Base-by-base conservation (phyloP, 2,888 invertebrate genomes). In the Idaea straminata region DNA sequence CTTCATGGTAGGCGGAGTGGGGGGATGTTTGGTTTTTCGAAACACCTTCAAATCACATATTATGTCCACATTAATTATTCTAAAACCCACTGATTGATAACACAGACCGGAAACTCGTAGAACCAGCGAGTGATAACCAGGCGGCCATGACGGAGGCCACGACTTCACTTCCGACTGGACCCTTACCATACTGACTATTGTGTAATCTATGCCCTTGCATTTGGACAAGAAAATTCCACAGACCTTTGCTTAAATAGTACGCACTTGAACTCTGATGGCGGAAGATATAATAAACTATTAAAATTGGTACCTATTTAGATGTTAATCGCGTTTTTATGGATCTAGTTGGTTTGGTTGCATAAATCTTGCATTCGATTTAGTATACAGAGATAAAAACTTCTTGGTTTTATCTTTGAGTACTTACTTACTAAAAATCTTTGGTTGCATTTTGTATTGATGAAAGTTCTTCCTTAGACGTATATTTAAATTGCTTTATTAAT, bases 141-240 rank as follows among this genome's bases (percentile, higher is more conserved):
- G 69, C 71, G 84, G 73, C 83, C 85, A 72, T 78, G 78, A 68
- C 61, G 66, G 74, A 84, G 84, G 83, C 77, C 47, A 47, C 78
- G 70, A 72, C 64, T 62, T 57, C 66, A 82, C 81, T 85, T 86
- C 84, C 85, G 83, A 77, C 74, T 76, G 62, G 61, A 60, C 69
- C 72, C 66, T 36, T 47, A 47, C 47, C 47, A 47, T 47, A 47
- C 7, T 47, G 47, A 47, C 47, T 47, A 47, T 47, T 47, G 47
- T 47, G 13, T 47, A 47, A 47, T 59, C 74, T 76, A 61, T 59
- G 59, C 69, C 72, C 66, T 72, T 71, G 69, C 64, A 69, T 69
- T 71, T 62, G 67, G 75, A 68, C 72, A 75, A 74, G 72, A 75
- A 74, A 57, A 63, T 64, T 62, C 64, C 62, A 61, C 16, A 15